Conservation (phyloP, 2,113 vertebrate species). For the Rhea americana region DNA sequence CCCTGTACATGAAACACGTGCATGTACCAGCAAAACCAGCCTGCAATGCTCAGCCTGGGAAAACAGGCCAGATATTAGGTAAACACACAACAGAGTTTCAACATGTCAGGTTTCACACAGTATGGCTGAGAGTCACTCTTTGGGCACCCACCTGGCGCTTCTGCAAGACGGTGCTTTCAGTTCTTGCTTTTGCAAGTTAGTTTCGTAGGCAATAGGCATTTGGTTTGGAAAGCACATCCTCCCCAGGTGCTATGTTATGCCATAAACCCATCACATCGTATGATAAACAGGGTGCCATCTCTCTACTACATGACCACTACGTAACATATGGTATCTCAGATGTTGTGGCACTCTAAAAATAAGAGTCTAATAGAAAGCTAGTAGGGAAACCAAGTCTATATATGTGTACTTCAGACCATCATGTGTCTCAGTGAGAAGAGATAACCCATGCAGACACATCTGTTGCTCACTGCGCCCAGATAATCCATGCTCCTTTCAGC, state of each 20-base stretch:
- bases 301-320: background rate
- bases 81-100: background rate
- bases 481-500: background rate
- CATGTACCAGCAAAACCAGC: background rate
- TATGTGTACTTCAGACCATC: slow-evolving; percentile 15
- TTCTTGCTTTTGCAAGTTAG: background rate
- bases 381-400: slow-evolving; percentile 12
- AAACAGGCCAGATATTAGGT: background rate
- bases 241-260: background rate
- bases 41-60: background rate
- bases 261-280: background rate
- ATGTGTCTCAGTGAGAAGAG: background rate
- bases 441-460: slow-evolving; percentile 20
- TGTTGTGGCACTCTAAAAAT: background rate
- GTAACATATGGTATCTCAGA: background rate
- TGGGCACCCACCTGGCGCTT: background rate
- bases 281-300: background rate
- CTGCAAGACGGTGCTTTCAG: background rate
- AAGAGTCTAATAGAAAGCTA: slow-evolving; percentile 23
- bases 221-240: background rate
- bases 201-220: background rate
- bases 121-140: background rate
- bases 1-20: background rate
- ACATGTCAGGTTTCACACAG: background rate
- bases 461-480: background rate